phyloP scores from a whole-genome alignment of 2,797 vertebrate genomes.

The Phalloptychus januarius region DNA sequence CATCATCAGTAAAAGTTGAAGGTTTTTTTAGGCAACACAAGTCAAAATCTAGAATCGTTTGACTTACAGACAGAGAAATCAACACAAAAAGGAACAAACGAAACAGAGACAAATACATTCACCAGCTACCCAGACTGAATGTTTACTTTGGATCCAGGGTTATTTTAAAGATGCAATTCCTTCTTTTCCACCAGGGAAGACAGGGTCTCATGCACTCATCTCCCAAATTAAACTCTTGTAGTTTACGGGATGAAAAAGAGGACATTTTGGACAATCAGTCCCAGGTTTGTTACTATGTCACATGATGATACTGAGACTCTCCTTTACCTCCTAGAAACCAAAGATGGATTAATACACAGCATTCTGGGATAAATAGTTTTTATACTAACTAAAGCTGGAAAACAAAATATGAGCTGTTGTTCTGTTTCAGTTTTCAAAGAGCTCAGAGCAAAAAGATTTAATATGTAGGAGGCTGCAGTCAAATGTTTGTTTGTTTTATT shows the following conservation, averaged over 20 bases:
- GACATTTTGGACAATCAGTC: background rate
- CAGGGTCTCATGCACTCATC: no score
- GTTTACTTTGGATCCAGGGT: background rate
- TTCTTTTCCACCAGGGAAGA: no score
- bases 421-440: background rate
- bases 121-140: background rate
- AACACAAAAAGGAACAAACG: background rate
- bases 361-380: background rate
- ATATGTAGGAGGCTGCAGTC: slow-evolving; percentile 3
- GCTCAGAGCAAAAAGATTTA: background rate
- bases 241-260: no score
- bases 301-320: background rate
- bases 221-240: no score
- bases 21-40: background rate
- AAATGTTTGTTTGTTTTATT: slow-evolving; percentile 1
- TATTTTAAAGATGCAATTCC: background rate
- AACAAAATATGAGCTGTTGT: background rate
- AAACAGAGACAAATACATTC: background rate
- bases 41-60: background rate
- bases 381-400: background rate
- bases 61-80: background rate
- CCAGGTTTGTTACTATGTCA: background rate
- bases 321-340: background rate
- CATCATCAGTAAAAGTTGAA: background rate
- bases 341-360: background rate